Conservation (phyloP, 1,140 invertebrate genomes). For the Drosophila arawakana region DNA sequence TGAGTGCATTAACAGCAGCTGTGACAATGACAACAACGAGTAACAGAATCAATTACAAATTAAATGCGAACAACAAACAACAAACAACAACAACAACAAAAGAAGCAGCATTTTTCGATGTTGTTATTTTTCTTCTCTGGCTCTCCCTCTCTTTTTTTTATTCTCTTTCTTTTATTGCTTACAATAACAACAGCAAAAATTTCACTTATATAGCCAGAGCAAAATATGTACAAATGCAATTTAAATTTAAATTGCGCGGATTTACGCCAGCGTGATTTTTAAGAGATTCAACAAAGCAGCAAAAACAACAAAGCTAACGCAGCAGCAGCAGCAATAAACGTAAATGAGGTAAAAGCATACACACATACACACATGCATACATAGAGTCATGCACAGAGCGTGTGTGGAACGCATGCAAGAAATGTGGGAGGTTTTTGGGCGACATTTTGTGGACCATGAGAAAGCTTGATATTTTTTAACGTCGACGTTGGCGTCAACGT, state of each 20-base stretch:
- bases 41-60: conserved; percentile 49
- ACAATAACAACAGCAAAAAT: conserved; percentile 45
- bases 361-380: conserved; percentile 13
- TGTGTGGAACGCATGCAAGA: conserved; percentile 55
- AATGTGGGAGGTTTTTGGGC: conserved; percentile 49
- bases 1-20: conserved; percentile 46
- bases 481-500: conserved; percentile 5
- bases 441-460: conserved; percentile 38
- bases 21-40: conserved; percentile 10
- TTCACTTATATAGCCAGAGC: conserved; percentile 44
- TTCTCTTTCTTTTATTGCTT: conserved; percentile 27
- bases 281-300: conserved; percentile 56
- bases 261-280: conserved; percentile 75
- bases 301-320: conserved; percentile 22
- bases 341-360: conserved; percentile 58
- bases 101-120: conserved; percentile 28
- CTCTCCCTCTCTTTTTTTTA: too few relatives aligned
- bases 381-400: conserved; percentile 1
- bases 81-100: conserved; percentile 14
- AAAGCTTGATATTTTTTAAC: conserved; percentile 50
- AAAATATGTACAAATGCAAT: conserved; percentile 62
- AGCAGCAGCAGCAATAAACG: conserved; percentile 38
- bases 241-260: conserved; percentile 80
- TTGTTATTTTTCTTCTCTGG: conserved; percentile 25
- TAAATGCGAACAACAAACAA: conserved; percentile 33